Evolutionary conservation across 2,888 invertebrate species (phyloP), one percentile per base, ranked within the genome.

Genomic region (Schizaphis graminum): DNA sequence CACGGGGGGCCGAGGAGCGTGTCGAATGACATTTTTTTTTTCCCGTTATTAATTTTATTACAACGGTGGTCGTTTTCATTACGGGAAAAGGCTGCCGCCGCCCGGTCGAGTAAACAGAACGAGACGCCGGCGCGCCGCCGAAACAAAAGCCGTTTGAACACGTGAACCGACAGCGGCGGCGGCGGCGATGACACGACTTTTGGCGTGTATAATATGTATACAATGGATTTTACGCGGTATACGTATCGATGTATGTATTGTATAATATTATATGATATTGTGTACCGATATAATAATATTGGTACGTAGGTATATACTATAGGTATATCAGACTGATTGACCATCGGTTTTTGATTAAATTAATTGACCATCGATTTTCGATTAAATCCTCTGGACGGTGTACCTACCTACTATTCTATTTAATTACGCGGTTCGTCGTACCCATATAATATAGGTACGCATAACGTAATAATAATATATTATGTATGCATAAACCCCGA

Each of bases 51-150:
- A 87, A 21, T 77, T 77, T 77, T 35, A 87, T n/a, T n/a, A 47
- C n/a, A 53, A 21, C 49, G 24, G 87, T 24, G 8, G 87, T 35
- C 53, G n/a, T 53, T 87, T 53, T 53, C 53, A 87, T 87, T 87
- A 87, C 49, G 87, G 49, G 24, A 87, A 87, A 53, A 35, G 87
- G n/a, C 49, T n/a, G 21, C 41, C 41, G 21, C 53, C 87, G 49
- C 49, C n/a, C 49, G n/a, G 21, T n/a, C 47, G 53, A 53, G 53
- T 53, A 87, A 87, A 87, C 87, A 87, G 24, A 87, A 87, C n/a
- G n/a, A 53, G 53, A 87, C 87, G 87, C 86, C 49, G 24, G 5
- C n/a, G 49, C 35, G 77, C 16, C 77, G 77, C 8, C 77, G 35
- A 35, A 77, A 77, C 35, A 35, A 77, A 35, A 35, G 21, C 21